These are phyloP conservation scores for Dynastes maya DNA, from an alignment of 2,888 invertebrate species.

Conservation along the genomic window DNA sequence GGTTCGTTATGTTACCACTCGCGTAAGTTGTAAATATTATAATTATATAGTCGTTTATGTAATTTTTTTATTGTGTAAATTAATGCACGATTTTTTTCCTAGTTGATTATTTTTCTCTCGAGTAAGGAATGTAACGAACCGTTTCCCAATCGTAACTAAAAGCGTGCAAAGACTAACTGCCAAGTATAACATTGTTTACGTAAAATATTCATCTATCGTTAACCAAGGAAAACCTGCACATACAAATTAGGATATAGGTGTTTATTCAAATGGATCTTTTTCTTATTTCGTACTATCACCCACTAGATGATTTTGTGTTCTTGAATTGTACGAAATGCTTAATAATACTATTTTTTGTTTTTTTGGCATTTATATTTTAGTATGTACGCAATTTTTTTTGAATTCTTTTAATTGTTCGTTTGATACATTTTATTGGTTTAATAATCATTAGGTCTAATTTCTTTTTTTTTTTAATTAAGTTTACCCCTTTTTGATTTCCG, in stretches of 20 bases:
- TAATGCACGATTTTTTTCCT: conserved; percentile 46
- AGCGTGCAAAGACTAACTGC: conserved; percentile 47
- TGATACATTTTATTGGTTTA: conserved; percentile 36
- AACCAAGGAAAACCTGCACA: conserved; percentile 54
- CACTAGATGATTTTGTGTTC: conserved; percentile 33
- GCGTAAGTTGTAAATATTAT: conserved; percentile 48
- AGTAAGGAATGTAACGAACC: conserved; percentile 24
- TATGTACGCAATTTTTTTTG: conserved; percentile 25
- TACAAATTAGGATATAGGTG: conserved; percentile 51
- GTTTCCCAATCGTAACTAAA: conserved; percentile 31
- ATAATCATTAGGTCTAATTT: conserved; percentile 37
- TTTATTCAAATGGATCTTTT: conserved; percentile 50
- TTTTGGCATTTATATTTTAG: conserved; percentile 42
- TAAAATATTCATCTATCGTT: conserved; percentile 58
- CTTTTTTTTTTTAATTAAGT: conserved; percentile 19
- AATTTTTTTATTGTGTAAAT: conserved; percentile 44
- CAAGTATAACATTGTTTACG: conserved; percentile 50
- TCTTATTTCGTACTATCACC: conserved; percentile 33
- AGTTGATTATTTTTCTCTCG: conserved; percentile 25
- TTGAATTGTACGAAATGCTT: conserved; percentile 40
- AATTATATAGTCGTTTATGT: conserved; percentile 50
- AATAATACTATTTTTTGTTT: conserved; percentile 12
- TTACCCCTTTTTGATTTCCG: conserved; percentile 14
- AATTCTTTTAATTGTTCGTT: conserved; percentile 38
- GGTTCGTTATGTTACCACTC: conserved; percentile 23